A percentile compares a stretch with the other conserved stretches of the same genome.
Conservation (phyloP, 1,140 invertebrate species). For the Hylaeus anthracinus region DNA sequence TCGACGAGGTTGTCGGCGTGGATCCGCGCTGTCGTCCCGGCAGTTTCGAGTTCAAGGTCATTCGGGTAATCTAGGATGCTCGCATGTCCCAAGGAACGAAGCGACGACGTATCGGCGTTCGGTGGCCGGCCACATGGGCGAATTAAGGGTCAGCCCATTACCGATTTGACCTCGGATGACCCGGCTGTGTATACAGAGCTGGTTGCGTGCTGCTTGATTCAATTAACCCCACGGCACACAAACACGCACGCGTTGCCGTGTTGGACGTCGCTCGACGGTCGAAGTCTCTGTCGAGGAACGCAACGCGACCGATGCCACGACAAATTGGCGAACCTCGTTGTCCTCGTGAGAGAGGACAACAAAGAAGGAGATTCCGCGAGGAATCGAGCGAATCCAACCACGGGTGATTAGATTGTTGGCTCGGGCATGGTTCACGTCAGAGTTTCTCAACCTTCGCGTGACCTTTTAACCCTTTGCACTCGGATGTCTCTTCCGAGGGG, state of each 20-base stretch:
- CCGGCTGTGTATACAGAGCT: conserved; percentile 71
- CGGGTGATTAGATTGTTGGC: conserved; percentile 5
- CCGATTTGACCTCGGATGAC: conserved; percentile 76
- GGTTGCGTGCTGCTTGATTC: conserved; percentile 76
- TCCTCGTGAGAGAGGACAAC: conserved; percentile 12
- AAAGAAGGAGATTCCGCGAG: background rate
- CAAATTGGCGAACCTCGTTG: conserved; percentile 41
- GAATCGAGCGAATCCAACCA: conserved; percentile 8
- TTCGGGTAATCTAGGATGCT: conserved; percentile 47
- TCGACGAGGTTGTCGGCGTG: conserved; percentile 52
- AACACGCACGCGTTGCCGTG: conserved; percentile 57
- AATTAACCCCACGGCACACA: conserved; percentile 73
- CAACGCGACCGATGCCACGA: conserved; percentile 24
- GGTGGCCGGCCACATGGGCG: conserved; percentile 64
- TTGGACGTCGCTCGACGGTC: conserved; percentile 33
- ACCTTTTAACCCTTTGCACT: too few species aligned
- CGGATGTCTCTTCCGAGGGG: too few species aligned
- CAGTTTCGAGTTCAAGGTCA: conserved; percentile 59
- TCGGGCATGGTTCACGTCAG: too few species aligned
- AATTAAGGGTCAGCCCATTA: conserved; percentile 74
- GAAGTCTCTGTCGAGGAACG: conserved; percentile 16
- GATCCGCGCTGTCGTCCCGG: conserved; percentile 53
- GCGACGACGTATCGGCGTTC: conserved; percentile 68
- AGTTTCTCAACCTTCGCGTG: too few species aligned
- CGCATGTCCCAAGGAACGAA: conserved; percentile 62